Conservation (phyloP, 2,797 vertebrate species). For the Echiichthys vipera region DNA sequence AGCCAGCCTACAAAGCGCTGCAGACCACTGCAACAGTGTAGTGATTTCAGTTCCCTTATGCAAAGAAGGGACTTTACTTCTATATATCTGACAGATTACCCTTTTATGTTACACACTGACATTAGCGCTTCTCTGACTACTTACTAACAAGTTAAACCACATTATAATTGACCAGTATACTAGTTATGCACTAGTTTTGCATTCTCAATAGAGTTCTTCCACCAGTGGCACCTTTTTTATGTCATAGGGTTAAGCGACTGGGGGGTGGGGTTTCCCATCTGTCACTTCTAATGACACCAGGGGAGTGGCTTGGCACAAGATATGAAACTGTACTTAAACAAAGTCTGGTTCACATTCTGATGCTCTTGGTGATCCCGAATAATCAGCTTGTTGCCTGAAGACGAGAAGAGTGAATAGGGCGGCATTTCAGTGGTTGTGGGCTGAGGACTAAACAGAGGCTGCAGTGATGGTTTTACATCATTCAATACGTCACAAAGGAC, state of each 20-base stretch:
- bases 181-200: not conserved
- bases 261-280: constrained; percentile 36
- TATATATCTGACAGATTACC: not conserved
- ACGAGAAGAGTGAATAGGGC: not conserved
- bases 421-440: not conserved
- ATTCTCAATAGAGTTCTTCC: not conserved
- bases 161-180: too few species aligned
- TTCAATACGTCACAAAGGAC: too few species aligned
- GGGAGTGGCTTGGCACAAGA: constrained; percentile 9
- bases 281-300: constrained; percentile 35
- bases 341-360: not conserved
- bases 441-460: not conserved
- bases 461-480: not conserved
- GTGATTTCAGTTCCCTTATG: constrained; percentile 23
- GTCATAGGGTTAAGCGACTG: not conserved
- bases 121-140: not conserved
- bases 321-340: constrained; percentile 18
- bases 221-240: not conserved
- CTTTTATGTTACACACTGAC: not conserved
- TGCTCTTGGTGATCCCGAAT: not conserved
- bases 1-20: not conserved
- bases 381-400: not conserved
- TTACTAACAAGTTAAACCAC: not conserved
- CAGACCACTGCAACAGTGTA: not conserved
- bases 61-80: constrained; percentile 12